These are phyloP conservation scores for Rhadinocentrus ornatus DNA, from an alignment of 2,797 vertebrate species.

Conservation along the genomic window DNA sequence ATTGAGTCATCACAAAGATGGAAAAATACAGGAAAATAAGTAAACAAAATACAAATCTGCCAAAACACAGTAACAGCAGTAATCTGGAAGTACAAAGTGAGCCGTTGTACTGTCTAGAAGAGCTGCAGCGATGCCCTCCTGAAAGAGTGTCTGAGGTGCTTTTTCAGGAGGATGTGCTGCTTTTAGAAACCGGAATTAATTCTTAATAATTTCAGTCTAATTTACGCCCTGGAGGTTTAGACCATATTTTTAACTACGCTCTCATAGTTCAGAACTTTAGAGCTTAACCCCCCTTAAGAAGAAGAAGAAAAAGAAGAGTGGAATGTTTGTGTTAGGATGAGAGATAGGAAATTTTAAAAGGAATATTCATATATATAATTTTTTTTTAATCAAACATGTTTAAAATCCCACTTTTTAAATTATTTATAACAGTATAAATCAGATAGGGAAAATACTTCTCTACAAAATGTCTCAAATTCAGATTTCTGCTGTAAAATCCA, in stretches of 20 bases:
- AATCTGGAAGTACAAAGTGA: neutral
- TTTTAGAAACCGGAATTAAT: conserved; percentile 41
- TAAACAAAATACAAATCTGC: neutral
- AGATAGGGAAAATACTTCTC: conserved; percentile 6
- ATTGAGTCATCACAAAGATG: neutral
- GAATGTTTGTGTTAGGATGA: conserved; percentile 39
- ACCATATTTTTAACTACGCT: conserved; percentile 26
- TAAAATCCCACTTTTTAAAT: conserved; percentile 12
- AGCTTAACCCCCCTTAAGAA: no score
- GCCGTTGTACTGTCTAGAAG: neutral
- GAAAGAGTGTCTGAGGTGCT: neutral
- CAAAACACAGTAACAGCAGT: neutral
- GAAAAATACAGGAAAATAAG: neutral
- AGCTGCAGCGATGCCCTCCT: neutral
- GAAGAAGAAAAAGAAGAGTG: neutral
- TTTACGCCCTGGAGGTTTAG: conserved; percentile 31
- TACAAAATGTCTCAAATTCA: conserved; percentile 9
- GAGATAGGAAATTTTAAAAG: conserved; percentile 34
- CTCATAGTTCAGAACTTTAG: conserved; percentile 24
- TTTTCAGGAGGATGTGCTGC: neutral
- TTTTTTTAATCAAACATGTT: neutral
- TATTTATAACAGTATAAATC: conserved; percentile 29
- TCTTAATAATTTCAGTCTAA: conserved; percentile 42
- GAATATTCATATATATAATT: conserved; percentile 26
- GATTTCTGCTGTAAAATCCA: neutral